A percentile compares a stretch with the other conserved stretches of the same genome.
Conservation (phyloP, 2,797 vertebrate species). For the Natrix natrix region DNA sequence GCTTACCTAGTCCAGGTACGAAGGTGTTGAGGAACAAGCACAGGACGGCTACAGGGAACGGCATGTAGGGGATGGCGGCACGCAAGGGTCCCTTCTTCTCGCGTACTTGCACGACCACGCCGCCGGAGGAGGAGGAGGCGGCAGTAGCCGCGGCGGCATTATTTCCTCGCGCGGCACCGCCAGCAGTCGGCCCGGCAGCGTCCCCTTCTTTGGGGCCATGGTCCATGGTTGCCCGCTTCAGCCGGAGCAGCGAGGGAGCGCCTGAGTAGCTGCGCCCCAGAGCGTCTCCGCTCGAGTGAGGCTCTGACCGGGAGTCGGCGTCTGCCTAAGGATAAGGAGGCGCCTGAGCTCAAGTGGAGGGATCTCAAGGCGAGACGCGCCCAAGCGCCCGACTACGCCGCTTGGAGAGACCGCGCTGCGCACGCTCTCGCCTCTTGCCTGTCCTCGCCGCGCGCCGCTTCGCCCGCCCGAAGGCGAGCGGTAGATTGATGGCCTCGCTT, state of each 20-base stretch:
- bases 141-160: background rate
- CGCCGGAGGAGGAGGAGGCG: conserved; percentile 72
- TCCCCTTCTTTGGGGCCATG: conserved; percentile 68
- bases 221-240: conserved; percentile 58
- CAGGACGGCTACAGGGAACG: conserved; percentile 92
- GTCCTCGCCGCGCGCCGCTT: background rate
- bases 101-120: conserved; percentile 92
- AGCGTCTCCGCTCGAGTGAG: background rate
- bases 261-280: background rate
- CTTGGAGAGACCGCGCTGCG: background rate
- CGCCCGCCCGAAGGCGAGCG: background rate
- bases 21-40: conserved; percentile 98
- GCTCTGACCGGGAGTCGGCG: background rate
- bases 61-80: conserved; percentile 98
- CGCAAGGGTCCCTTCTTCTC: conserved; percentile 93
- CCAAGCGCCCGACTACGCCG: background rate
- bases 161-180: background rate
- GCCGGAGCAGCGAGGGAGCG: background rate
- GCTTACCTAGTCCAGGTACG: conserved; percentile 95
- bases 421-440: conserved; percentile 11
- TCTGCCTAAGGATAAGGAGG: background rate
- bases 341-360: background rate
- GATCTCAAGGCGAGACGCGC: background rate
- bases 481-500: background rate
- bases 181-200: conserved; percentile 38